Conservation (phyloP, 2,797 vertebrate species). For the Dendrocincla fuliginosa region DNA sequence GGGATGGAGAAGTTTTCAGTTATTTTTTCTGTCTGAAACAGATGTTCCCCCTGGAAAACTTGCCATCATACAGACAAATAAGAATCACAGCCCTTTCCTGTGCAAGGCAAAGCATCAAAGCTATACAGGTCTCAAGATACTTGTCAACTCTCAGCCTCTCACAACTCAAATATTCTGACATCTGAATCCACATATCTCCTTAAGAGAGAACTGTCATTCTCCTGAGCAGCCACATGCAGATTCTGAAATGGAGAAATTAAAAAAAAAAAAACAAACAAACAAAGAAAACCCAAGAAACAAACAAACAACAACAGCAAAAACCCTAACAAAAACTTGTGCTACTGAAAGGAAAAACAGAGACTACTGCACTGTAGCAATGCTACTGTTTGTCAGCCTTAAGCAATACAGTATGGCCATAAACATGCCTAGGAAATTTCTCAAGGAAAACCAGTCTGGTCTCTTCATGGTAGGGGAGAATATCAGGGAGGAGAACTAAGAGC, state of each 20-base stretch:
- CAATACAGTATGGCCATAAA: background rate
- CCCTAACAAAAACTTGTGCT: background rate
- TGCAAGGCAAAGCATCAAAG: background rate
- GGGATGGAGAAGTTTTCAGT: background rate
- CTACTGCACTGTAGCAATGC: background rate
- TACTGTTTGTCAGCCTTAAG: background rate
- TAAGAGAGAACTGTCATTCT: background rate
- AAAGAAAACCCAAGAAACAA: background rate
- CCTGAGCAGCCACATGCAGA: background rate
- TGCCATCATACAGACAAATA: background rate
- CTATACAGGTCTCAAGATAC: background rate
- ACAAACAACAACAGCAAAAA: too few species aligned
- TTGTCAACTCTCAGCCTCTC: background rate
- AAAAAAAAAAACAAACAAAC: too few species aligned
- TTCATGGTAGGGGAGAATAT: background rate
- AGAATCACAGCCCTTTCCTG: background rate
- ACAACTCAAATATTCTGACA: background rate
- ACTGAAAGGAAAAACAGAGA: background rate
- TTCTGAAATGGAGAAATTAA: background rate
- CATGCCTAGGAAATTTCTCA: background rate
- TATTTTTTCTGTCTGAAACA: background rate
- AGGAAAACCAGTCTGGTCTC: slow-evolving; percentile 1
- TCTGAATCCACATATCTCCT: background rate
- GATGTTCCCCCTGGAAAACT: background rate
- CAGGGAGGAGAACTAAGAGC: background rate